Evolutionary conservation across 1,140 invertebrate genomes (phyloP).

Genomic region (Paramacrobiotus metropolitanus): DNA sequence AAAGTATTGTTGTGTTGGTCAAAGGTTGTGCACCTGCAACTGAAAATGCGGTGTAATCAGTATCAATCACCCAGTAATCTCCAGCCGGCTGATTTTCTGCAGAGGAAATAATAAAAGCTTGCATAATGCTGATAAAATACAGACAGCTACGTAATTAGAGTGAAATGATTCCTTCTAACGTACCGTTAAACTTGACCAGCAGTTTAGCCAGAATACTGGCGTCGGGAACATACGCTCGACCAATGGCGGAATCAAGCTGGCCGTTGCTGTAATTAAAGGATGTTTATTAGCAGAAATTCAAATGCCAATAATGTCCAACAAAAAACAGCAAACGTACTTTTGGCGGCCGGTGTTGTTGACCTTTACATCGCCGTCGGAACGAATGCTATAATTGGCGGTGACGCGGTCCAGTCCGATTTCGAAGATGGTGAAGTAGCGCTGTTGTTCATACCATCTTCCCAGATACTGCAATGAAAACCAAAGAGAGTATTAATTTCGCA

Average conservation of each 20-base stretch:
- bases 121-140: background rate
- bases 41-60: background rate
- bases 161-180: background rate
- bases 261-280: background rate
- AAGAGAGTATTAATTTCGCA: no score
- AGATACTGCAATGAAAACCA: slow-evolving; percentile 11
- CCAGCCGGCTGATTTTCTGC: background rate
- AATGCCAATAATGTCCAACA: background rate
- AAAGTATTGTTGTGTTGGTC: no score
- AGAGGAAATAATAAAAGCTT: background rate
- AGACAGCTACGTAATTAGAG: background rate
- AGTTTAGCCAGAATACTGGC: background rate
- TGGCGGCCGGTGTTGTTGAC: background rate
- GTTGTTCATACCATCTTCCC: slow-evolving; percentile 13
- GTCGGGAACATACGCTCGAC: background rate
- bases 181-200: background rate
- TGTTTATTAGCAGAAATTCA: background rate
- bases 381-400: slow-evolving; percentile 10
- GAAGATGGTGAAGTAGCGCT: slow-evolving; percentile 17
- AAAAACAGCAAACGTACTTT: background rate
- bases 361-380: background rate
- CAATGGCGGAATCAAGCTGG: background rate
- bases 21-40: no score
- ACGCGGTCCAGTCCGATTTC: slow-evolving; percentile 16
- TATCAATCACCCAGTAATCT: background rate